Conservation (phyloP, 2,113 vertebrate species). For the Sinocyclocheilus maitianheensis region DNA sequence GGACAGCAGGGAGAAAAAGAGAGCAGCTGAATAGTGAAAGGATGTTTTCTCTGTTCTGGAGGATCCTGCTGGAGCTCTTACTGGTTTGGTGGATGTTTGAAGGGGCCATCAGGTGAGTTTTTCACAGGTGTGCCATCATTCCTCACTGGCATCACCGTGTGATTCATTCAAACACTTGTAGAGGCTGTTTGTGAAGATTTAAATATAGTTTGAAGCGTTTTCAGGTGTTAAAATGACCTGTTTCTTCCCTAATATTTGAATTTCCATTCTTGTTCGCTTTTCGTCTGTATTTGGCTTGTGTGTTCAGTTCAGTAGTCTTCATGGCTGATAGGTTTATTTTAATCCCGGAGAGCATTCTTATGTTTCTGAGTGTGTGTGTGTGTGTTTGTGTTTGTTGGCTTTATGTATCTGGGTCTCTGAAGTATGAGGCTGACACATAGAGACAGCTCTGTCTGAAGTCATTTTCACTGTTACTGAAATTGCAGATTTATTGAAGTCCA, state of each 20-base stretch:
- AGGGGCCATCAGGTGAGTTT: conserved; percentile 68
- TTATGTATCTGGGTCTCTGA: conserved; percentile 30
- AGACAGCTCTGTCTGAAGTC: conserved; percentile 35
- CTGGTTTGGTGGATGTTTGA: conserved; percentile 65
- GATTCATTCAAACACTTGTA: background rate
- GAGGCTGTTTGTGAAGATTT: background rate
- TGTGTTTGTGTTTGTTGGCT: conserved; percentile 17
- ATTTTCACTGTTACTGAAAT: background rate
- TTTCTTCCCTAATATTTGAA: background rate
- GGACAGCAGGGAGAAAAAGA: conserved; percentile 19
- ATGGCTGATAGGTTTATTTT: conserved; percentile 42
- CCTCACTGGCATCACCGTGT: background rate
- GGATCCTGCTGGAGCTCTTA: conserved; percentile 59
- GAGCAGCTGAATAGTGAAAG: conserved; percentile 44
- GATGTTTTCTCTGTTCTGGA: conserved; percentile 66
- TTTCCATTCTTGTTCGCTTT: background rate
- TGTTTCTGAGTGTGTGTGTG: background rate
- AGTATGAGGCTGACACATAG: conserved; percentile 35
- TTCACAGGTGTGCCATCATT: conserved; percentile 1
- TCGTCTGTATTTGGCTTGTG: background rate
- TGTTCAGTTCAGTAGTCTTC: conserved; percentile 25
- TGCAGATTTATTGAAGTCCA: conserved; percentile 15
- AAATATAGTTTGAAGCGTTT: background rate
- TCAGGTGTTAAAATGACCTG: background rate
- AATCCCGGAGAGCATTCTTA: conserved; percentile 18